Conservation (phyloP, 2,797 vertebrate genomes). For the Anguilla megastoma region DNA sequence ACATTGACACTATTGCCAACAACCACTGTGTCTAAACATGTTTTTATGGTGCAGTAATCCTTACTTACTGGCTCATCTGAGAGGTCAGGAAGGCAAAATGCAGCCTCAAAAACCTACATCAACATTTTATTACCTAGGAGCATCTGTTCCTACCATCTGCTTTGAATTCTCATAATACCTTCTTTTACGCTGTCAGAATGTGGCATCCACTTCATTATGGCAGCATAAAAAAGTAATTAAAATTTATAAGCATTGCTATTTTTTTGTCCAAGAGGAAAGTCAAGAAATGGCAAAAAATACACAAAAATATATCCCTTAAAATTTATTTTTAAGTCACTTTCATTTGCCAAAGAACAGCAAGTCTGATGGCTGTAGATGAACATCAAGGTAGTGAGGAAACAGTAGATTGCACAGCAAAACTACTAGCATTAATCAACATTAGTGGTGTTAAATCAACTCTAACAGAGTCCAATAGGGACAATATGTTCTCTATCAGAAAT, state of each 20-base stretch:
- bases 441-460: background rate
- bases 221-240: background rate
- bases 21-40: background rate
- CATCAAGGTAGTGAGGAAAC: background rate
- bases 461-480: background rate
- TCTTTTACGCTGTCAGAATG: background rate
- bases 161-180: background rate
- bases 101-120: background rate
- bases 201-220: background rate
- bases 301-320: background rate
- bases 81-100: background rate
- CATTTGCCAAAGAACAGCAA: background rate
- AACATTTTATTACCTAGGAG: background rate
- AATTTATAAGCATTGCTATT: background rate
- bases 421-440: background rate
- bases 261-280: background rate
- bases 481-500: background rate
- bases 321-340: background rate
- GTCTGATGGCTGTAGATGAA: background rate
- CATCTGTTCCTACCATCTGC: slow-evolving; percentile 1
- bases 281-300: background rate
- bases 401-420: background rate
- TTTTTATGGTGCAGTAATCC: slow-evolving; percentile 8
- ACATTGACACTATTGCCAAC: background rate
- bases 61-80: slow-evolving; percentile 1